Percentiles rank a stretch among this genome's conserved stretches.
These are phyloP conservation scores for Philypnodon macrostomus DNA, from an alignment of 2,797 vertebrate genomes.

Conservation along the genomic window DNA sequence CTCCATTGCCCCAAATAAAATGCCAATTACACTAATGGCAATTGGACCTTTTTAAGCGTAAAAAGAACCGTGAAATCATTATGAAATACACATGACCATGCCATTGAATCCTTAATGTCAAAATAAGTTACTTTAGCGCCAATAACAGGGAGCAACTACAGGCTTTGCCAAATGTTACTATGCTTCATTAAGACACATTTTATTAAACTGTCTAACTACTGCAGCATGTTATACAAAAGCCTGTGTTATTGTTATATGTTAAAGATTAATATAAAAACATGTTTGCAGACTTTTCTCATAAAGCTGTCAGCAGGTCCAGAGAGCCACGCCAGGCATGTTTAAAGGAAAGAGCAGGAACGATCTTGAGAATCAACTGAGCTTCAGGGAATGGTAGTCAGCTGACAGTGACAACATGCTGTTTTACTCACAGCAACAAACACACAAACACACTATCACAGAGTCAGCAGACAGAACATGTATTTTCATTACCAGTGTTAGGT, in stretches of 20 bases:
- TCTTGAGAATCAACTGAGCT: slow-evolving; percentile 30
- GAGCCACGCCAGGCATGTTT: slow-evolving; percentile 19
- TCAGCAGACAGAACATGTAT: too few relatives aligned
- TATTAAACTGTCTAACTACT: too few relatives aligned
- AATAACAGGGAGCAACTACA: too few relatives aligned
- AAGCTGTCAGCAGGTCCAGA: slow-evolving; percentile 19
- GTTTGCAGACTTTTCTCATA: slow-evolving; percentile 11
- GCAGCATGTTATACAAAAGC: too few relatives aligned
- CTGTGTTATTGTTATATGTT: slow-evolving; percentile 8
- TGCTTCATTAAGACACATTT: too few relatives aligned
- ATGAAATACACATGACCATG: neutral
- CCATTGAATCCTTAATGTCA: neutral
- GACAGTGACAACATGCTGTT: slow-evolving; percentile 50
- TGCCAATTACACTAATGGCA: neutral
- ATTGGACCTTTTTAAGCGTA: neutral
- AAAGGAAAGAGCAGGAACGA: slow-evolving; percentile 19
- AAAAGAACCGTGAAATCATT: neutral
- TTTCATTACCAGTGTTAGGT: slow-evolving; percentile 7
- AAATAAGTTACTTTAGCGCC: neutral
- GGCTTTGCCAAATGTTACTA: neutral
- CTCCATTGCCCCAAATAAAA: slow-evolving; percentile 1
- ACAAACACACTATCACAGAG: slow-evolving; percentile 6
- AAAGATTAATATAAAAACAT: neutral
- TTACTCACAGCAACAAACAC: slow-evolving; percentile 17
- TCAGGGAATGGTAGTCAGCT: slow-evolving; percentile 56